Base-by-base conservation (phyloP, 2,888 invertebrate genomes). In the Acleris emargana region DNA sequence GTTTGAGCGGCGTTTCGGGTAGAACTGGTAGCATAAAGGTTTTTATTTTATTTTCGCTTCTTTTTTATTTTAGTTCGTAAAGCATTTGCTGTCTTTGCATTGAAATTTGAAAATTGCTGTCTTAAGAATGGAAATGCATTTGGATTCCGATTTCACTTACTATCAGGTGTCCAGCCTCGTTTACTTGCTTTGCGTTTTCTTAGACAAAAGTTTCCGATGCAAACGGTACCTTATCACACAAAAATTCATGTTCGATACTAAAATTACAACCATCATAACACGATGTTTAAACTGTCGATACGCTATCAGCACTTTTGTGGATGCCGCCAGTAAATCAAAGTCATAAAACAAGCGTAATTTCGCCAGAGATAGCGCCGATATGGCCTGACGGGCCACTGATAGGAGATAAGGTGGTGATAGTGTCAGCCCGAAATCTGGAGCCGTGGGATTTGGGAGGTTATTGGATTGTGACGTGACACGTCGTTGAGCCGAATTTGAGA, bases 311-410 rank as follows among this genome's bases (percentile, higher is more conserved):
- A 74, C 84, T 89, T 91, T 92, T 91, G 91, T 89, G 77, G 81
- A 78, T 73, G 84, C 89, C 89, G 91, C 82, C 84, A 78, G 77
- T 84, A 92, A 92, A 92, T 92, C 92, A 92, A 84, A 91, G 91
- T 81, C 85, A 85, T 92, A 92, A 92, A 92, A 92, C 91, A 91
- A 87, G 86, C 84, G 87, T 89, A 91, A 92, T 91, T 91, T 91
- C 76, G 88, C 82, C 78, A 74, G 77, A 80, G 89, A 90, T 90
- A 91, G 69, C 76, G 76, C 76, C 80, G 89, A 90, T 90, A 91
- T 70, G 76, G 76, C 76, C 78, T 84, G 86, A 86, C 86, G 81
- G 79, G 70, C 72, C 66, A 52, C 45, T 68, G 90, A 90, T 62
- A 62, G 28, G 28, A 13, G 72, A 71, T 92, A 83, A 90, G 89